These are phyloP conservation scores for Agonum fuliginosum DNA, from an alignment of 2,888 invertebrate genomes.

Conservation along the genomic window DNA sequence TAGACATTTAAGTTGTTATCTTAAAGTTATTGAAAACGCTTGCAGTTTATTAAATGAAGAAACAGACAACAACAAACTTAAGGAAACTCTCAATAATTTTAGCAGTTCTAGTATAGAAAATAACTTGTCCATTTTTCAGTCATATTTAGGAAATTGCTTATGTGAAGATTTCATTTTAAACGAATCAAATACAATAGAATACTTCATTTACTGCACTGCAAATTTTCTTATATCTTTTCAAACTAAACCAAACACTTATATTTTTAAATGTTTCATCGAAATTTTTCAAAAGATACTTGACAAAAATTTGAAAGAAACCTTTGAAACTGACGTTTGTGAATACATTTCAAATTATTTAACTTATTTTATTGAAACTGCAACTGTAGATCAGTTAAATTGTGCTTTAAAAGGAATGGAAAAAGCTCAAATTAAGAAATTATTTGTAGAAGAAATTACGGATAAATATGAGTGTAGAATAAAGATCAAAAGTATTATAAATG, in stretches of 20 bases:
- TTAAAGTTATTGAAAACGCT: conserved; percentile 45
- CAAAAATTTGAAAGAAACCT: conserved; percentile 7
- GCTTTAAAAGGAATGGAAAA: conserved; percentile 15
- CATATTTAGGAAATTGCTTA: conserved; percentile 4
- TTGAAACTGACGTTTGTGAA: conserved; percentile 33
- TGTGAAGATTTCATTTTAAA: conserved; percentile 11
- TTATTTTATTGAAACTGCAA: conserved; percentile 18
- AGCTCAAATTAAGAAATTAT: conserved; percentile 31
- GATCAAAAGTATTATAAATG: conserved; percentile 6
- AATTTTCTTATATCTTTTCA: conserved; percentile 34
- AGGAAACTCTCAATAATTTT: conserved; percentile 12
- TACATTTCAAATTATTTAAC: conserved; percentile 40
- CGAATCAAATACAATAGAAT: conserved; percentile 28
- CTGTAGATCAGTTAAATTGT: neutral
- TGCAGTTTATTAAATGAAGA: conserved; percentile 26
- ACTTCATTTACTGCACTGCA: conserved; percentile 36
- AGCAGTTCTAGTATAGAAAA: neutral
- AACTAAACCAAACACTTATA: conserved; percentile 11
- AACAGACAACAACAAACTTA: neutral
- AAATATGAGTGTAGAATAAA: conserved; percentile 35
- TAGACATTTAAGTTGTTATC: conserved; percentile 35
- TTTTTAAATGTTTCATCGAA: conserved; percentile 7
- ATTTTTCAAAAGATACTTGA: conserved; percentile 27
- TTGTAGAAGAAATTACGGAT: conserved; percentile 28
- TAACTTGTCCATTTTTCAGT: neutral